Evolutionary conservation across 2,113 vertebrate genomes (phyloP).

Genomic region (Pelecanus crispus): DNA sequence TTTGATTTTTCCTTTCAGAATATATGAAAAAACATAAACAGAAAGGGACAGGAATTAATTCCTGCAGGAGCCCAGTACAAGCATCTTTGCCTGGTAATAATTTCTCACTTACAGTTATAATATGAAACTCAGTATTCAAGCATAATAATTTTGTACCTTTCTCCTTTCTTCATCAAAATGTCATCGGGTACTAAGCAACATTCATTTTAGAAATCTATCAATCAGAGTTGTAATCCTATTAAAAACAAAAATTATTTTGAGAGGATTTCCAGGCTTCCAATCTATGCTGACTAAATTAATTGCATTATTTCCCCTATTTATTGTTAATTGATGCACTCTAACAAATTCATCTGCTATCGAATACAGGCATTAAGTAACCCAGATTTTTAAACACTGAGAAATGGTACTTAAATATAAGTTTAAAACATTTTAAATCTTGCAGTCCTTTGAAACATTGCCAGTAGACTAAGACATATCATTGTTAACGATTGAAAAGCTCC

Average conservation of each 20-base stretch:
- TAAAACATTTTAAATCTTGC: not conserved
- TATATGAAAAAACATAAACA: not conserved
- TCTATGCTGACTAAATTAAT: not conserved
- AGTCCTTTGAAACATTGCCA: not conserved
- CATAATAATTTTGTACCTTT: not conserved
- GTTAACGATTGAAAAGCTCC: not conserved
- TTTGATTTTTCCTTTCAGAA: not conserved
- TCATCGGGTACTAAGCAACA: not conserved
- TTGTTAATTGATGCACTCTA: not conserved
- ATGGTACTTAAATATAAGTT: not conserved
- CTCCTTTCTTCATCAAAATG: not conserved
- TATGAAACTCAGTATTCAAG: not conserved
- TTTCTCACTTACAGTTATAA: not conserved
- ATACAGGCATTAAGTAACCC: not conserved
- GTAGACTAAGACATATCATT: not conserved
- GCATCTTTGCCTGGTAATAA: not conserved
- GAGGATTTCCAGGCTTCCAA: not conserved
- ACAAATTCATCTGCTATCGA: not conserved
- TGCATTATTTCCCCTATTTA: not conserved
- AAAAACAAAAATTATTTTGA: not conserved
- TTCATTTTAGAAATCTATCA: not conserved
- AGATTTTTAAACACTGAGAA: not conserved
- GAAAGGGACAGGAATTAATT: not conserved
- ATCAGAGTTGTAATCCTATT: not conserved
- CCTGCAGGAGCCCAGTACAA: not conserved